These are phyloP conservation scores for Drosophila hydei DNA, from an alignment of 1,140 invertebrate species.

Conservation along the genomic window DNA sequence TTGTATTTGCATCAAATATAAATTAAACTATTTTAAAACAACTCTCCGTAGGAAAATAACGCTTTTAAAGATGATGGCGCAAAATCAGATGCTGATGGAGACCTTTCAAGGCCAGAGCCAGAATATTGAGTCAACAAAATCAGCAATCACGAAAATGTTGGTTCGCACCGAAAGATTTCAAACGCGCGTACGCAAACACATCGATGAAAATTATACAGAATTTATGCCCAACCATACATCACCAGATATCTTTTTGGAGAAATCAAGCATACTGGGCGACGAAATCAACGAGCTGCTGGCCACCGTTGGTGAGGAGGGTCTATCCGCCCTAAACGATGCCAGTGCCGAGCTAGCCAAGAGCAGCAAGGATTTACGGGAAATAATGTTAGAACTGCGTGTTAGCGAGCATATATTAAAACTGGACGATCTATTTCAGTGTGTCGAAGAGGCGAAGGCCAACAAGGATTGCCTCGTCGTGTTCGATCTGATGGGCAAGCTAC, in stretches of 20 bases:
- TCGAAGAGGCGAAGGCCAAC: constrained; percentile 69
- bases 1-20: constrained; percentile 29
- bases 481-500: constrained; percentile 66
- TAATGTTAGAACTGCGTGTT: constrained; percentile 60
- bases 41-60: background rate
- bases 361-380: constrained; percentile 61
- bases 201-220: constrained; percentile 75
- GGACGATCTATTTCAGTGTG: constrained; percentile 75
- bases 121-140: constrained; percentile 60
- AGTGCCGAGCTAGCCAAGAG: constrained; percentile 56
- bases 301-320: constrained; percentile 57
- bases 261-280: constrained; percentile 49
- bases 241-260: constrained; percentile 69
- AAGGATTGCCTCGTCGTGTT: constrained; percentile 70
- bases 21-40: background rate
- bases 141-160: constrained; percentile 64
- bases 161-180: constrained; percentile 71
- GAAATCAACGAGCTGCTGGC: constrained; percentile 67
- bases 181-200: constrained; percentile 63
- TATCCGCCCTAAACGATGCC: constrained; percentile 49
- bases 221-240: constrained; percentile 76
- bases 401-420: constrained; percentile 70
- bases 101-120: constrained; percentile 28
- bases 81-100: constrained; percentile 29
- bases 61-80: constrained; percentile 8